phyloP scores from a whole-genome alignment of 2,888 invertebrate genomes.

The Rotaria magnacalcarata region DNA sequence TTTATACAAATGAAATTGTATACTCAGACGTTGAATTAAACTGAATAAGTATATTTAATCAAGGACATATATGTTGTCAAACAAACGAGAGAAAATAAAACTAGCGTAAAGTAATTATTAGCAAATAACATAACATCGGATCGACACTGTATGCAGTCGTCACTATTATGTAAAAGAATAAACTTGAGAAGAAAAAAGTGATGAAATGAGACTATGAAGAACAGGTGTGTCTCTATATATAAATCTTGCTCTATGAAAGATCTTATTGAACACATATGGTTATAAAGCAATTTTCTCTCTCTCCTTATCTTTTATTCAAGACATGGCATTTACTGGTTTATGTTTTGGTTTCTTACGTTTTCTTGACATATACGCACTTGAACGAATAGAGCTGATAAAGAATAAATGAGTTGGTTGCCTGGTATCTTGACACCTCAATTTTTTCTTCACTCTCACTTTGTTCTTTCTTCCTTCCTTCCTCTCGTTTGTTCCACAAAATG shows the following conservation, averaged over 20 bases:
- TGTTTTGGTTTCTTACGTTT: not conserved
- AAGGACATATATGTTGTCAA: not conserved
- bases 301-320: not conserved
- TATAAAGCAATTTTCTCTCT: not conserved
- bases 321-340: not conserved
- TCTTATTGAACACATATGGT: not conserved
- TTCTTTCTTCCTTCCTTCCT: not conserved
- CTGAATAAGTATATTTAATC: not conserved
- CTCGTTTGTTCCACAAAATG: not conserved
- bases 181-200: too few species aligned
- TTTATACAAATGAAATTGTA: not conserved
- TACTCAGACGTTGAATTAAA: not conserved
- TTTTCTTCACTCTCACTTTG: not conserved
- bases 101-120: not conserved
- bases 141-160: not conserved
- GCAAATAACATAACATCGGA: not conserved
- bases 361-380: not conserved
- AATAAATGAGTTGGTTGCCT: slow-evolving; percentile 1
- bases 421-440: not conserved
- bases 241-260: not conserved
- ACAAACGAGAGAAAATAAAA: not conserved
- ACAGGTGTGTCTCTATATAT: not conserved
- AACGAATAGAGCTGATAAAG: not conserved
- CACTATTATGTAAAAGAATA: not conserved
- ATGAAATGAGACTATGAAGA: not conserved